phyloP scores from a whole-genome alignment of 2,113 vertebrate species.

The Apistogramma diplotaenia region DNA sequence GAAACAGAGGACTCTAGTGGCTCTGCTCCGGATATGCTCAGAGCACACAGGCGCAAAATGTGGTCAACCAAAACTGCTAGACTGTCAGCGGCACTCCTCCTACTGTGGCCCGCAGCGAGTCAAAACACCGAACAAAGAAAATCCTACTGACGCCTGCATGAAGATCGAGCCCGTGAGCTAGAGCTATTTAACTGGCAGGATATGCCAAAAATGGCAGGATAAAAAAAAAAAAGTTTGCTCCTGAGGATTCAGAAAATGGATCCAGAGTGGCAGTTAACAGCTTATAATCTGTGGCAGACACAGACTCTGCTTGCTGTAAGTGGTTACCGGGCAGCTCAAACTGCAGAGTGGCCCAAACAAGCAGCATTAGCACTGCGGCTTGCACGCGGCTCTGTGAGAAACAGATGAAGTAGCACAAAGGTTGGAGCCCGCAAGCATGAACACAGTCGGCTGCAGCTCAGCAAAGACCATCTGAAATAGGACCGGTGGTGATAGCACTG shows the following conservation, averaged over 20 bases:
- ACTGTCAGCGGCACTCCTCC: slow-evolving; percentile 19
- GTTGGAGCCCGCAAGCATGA: slow-evolving; percentile 21
- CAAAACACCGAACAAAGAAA: slow-evolving; percentile 28
- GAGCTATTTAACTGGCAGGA: slow-evolving; percentile 29
- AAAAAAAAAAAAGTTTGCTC: slow-evolving; percentile 6
- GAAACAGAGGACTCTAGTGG: not conserved
- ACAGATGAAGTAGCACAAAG: slow-evolving; percentile 58
- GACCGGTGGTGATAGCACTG: slow-evolving; percentile 38
- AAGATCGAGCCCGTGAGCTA: slow-evolving; percentile 8
- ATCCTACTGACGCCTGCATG: slow-evolving; percentile 18
- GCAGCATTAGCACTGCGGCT: slow-evolving; percentile 42
- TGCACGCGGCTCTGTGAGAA: slow-evolving; percentile 2
- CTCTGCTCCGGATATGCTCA: not conserved
- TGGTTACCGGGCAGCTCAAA: slow-evolving; percentile 29
- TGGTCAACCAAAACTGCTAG: slow-evolving; percentile 20
- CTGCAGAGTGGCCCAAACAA: slow-evolving; percentile 10
- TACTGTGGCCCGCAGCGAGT: slow-evolving; percentile 8
- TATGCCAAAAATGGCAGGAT: slow-evolving; percentile 10
- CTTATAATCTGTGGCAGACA: slow-evolving; percentile 35
- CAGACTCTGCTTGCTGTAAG: slow-evolving; percentile 24
- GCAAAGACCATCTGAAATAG: slow-evolving; percentile 36
- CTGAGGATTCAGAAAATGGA: slow-evolving; percentile 5
- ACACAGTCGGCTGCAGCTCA: slow-evolving; percentile 51
- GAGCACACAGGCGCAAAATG: slow-evolving; percentile 16
- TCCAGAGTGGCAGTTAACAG: slow-evolving; percentile 33